Evolutionary conservation across 2,797 vertebrate genomes (phyloP).

Genomic region (Eutrigla gurnardus): DNA sequence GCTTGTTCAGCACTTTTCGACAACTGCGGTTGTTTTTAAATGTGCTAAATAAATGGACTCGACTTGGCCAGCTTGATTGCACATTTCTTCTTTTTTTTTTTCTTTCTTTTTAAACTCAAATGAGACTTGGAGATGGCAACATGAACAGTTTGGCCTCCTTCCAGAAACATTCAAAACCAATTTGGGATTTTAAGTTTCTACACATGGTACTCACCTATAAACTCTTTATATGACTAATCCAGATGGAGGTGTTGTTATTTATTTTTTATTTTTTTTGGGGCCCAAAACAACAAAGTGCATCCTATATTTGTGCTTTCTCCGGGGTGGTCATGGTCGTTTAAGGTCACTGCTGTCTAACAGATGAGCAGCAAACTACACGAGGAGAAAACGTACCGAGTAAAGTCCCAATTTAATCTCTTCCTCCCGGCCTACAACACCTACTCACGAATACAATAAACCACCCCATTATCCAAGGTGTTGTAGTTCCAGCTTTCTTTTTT

Average conservation of each 20-base stretch:
- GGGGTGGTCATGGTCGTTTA: slow-evolving; percentile 53
- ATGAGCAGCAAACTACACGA: slow-evolving; percentile 35
- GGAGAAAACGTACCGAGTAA: neutral
- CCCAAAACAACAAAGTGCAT: slow-evolving; percentile 20
- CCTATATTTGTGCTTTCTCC: slow-evolving; percentile 16
- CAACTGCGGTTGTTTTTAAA: neutral
- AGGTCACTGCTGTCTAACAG: slow-evolving; percentile 66
- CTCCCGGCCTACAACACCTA: slow-evolving; percentile 6
- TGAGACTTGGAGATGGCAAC: slow-evolving; percentile 36
- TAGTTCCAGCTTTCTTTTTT: slow-evolving; percentile 29
- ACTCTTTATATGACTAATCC: slow-evolving; percentile 50
- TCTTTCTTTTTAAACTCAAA: neutral
- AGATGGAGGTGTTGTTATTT: slow-evolving; percentile 33
- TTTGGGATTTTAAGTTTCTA: slow-evolving; percentile 33
- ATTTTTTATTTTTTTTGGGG: slow-evolving; percentile 16
- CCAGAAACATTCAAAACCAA: slow-evolving; percentile 38
- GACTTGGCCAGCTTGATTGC: slow-evolving; percentile 25
- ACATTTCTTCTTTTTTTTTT: too few species aligned
- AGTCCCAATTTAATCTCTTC: neutral
- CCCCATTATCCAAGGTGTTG: slow-evolving; percentile 41
- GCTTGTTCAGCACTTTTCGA: neutral
- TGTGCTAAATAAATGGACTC: neutral
- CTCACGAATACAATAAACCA: slow-evolving; percentile 13
- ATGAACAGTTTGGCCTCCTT: slow-evolving; percentile 26
- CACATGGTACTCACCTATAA: slow-evolving; percentile 57